These are phyloP conservation scores for Drosophila kambysellisi DNA, from an alignment of 2,888 invertebrate species.

Conservation along the genomic window DNA sequence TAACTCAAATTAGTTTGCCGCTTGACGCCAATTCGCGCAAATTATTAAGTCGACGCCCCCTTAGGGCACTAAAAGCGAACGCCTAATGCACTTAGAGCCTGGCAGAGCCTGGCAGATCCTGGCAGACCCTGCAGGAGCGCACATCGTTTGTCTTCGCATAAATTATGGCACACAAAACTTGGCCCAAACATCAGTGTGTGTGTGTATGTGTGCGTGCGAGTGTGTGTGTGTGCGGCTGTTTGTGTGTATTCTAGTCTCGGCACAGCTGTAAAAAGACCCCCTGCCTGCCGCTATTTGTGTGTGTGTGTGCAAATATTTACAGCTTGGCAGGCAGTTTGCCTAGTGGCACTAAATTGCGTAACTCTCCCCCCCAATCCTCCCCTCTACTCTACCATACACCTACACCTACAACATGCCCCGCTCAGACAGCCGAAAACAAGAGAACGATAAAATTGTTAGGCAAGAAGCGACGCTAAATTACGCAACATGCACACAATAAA, in stretches of 20 bases:
- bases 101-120: constrained; percentile 7
- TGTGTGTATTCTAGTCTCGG: constrained; percentile 35
- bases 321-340: constrained; percentile 46
- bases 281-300: constrained; percentile 8
- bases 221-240: constrained; percentile 6
- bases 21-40: constrained; percentile 74
- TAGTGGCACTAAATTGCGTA: constrained; percentile 60
- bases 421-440: constrained; percentile 23
- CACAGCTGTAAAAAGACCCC: constrained; percentile 55
- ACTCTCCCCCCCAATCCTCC: background rate
- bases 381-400: background rate
- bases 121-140: constrained; percentile 17
- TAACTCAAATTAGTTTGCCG: constrained; percentile 77
- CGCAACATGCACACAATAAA: constrained; percentile 58
- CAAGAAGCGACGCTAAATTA: constrained; percentile 70
- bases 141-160: constrained; percentile 70
- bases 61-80: constrained; percentile 60
- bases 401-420: background rate
- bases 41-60: constrained; percentile 70
- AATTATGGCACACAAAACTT: constrained; percentile 58
- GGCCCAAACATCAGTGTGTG: background rate
- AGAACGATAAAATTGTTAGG: constrained; percentile 73
- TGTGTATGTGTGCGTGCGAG: background rate
- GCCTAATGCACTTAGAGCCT: constrained; percentile 67
- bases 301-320: constrained; percentile 58